These are phyloP conservation scores for Gallinago stenura DNA, from an alignment of 2,797 vertebrate genomes.

Conservation along the genomic window DNA sequence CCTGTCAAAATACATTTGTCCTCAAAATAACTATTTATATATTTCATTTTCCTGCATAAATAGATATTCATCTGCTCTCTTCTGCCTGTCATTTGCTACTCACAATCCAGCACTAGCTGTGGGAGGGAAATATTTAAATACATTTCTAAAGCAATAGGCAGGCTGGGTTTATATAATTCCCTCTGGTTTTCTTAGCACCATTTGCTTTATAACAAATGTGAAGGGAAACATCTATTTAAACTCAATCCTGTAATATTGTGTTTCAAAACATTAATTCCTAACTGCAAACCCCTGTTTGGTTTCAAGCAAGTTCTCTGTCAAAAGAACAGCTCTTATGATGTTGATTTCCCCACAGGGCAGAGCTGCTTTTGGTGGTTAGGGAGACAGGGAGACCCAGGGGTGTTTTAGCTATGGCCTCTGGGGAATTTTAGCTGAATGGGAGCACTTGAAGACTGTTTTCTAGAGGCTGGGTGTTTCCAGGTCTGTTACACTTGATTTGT, in stretches of 20 bases:
- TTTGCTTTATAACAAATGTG: constrained; percentile 56
- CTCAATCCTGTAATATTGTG: constrained; percentile 58
- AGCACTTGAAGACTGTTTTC: neutral
- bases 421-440: neutral
- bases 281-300: neutral
- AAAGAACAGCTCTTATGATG: neutral
- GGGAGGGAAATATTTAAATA: constrained; percentile 69
- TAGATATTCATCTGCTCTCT: constrained; percentile 70
- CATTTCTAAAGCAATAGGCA: constrained; percentile 66
- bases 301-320: neutral
- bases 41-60: constrained; percentile 76
- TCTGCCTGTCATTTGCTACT: constrained; percentile 65
- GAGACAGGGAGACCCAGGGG: neutral
- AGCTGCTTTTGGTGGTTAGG: neutral
- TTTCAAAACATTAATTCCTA: constrained; percentile 63
- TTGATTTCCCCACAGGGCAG: neutral
- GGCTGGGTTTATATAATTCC: constrained; percentile 51
- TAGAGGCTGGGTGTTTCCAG: neutral
- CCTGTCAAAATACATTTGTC: constrained; percentile 80
- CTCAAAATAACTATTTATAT: constrained; percentile 75
- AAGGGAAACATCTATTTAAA: constrained; percentile 75
- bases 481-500: neutral
- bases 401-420: neutral
- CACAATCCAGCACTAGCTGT: constrained; percentile 35
- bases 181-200: constrained; percentile 41